Evolutionary conservation across 2,113 vertebrate species (phyloP), one percentile per base, ranked within the genome.

Genomic region (Corapipo altera): DNA sequence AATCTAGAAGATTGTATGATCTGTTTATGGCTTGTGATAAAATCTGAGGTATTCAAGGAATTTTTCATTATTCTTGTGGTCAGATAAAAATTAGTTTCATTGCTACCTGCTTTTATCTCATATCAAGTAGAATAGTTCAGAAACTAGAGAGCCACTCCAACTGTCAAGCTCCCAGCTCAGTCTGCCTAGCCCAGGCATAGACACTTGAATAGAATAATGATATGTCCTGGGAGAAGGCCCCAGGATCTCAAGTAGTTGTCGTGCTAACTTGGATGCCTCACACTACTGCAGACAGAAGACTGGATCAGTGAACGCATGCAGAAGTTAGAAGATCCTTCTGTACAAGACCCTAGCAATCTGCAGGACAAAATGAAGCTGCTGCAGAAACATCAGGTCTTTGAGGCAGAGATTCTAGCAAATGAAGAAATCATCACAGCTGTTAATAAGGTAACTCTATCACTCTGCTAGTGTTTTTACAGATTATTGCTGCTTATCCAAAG

Each of bases 381-480:
- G 26, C 98, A 98, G 96, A 99, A 98, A 61, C 99, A 99, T 94
- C 98, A 99, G 88, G 98, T 97, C 85, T 99, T 99, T 61, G 98
- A 99, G 96, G 98, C 99, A 19, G 99, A 99, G 96, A 98, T 99
- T 95, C 96, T 98, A 92, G 98, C 98, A 70, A 99, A 98, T 65
- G 95, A 98, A 33, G 96, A 98, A 91, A 98, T 98, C 88, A 97
- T 99, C 90, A 95, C 88, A 24, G 95, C 97, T 48, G 97, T 99
- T 48, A 97, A 97, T 84, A 97, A 97, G 98, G 99, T 98, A 97
- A 96, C 28, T 33, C 15, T 43, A 23, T 54, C 19, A 19, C 23
- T 37, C 76, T 76, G 8, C 6, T 43, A 49, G 11, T 59, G 17
- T 39, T 91, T 75, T 72, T 51, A 57, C 7, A 69, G 69, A 33